These are phyloP conservation scores for Platalea minor DNA, from an alignment of 2,797 vertebrate species.

Conservation along the genomic window DNA sequence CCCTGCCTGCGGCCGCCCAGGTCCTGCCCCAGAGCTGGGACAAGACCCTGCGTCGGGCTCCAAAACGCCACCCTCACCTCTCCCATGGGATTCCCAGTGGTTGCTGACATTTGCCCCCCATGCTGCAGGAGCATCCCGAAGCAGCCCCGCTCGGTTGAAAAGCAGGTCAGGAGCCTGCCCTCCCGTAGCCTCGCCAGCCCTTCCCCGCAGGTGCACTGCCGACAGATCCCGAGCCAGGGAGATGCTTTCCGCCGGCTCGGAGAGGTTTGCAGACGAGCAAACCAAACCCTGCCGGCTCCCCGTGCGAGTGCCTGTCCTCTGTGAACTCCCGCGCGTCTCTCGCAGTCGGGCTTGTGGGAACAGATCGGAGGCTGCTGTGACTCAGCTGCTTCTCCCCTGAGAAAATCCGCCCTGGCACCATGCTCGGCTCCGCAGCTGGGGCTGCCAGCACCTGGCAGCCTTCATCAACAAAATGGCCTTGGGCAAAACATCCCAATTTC, in stretches of 20 bases:
- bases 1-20: not conserved
- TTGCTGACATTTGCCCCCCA: not conserved
- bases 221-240: not conserved
- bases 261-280: not conserved
- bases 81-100: not conserved
- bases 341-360: conserved; percentile 31
- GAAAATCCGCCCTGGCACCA: conserved; percentile 37
- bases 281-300: not conserved
- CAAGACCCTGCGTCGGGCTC: accelerated
- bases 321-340: not conserved
- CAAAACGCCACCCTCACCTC: not conserved
- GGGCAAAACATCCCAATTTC: conserved; percentile 34
- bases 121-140: not conserved
- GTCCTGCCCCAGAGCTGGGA: not conserved
- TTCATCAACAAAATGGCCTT: not conserved
- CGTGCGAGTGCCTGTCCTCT: not conserved
- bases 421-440: not conserved
- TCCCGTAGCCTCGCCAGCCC: not conserved
- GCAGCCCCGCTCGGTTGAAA: not conserved
- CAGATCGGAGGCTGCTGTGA: conserved; percentile 20
- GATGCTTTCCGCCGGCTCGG: not conserved
- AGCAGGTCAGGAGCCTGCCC: conserved; percentile 27
- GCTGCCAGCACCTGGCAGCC: conserved; percentile 28
- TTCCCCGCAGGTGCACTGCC: not conserved
- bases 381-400: conserved; percentile 55